Percentiles rank a stretch among this genome's conserved stretches.
Evolutionary conservation across 1,140 invertebrate species (phyloP).

Genomic region (Drosophila parvula): DNA sequence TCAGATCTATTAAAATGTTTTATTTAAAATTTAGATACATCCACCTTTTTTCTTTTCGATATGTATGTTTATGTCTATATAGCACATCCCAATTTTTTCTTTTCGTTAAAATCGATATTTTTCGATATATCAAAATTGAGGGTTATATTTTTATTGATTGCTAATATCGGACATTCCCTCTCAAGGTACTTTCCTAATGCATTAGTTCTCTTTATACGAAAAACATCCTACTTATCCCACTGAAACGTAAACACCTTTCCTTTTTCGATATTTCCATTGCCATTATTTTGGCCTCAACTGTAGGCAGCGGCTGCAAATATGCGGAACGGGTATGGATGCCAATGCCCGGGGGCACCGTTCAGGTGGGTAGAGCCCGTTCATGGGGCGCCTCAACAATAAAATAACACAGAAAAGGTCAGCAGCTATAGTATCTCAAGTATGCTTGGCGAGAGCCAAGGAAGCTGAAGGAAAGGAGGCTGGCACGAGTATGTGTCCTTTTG

Average conservation of each 20-base stretch:
- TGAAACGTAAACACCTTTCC: no score
- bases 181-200: no score
- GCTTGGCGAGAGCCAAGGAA: not conserved
- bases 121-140: no score
- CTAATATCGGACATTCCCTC: no score
- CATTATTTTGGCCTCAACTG: not conserved
- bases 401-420: slow-evolving; percentile 46
- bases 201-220: no score
- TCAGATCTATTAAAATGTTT: no score
- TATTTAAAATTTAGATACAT: no score
- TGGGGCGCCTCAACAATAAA: slow-evolving; percentile 31
- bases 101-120: no score
- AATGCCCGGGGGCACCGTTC: slow-evolving; percentile 21
- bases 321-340: not conserved
- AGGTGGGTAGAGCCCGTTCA: slow-evolving; percentile 6
- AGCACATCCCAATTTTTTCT: no score
- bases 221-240: not conserved
- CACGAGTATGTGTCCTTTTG: slow-evolving; percentile 26
- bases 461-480: not conserved
- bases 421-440: slow-evolving; percentile 31
- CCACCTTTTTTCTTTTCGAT: no score
- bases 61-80: no score
- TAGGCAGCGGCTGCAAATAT: not conserved
- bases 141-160: not conserved
- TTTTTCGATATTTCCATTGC: not conserved